Percentiles rank a stretch among this genome's conserved stretches.
These are phyloP conservation scores for Drosophila punjabiensis DNA, from an alignment of 1,140 invertebrate species.

Conservation along the genomic window DNA sequence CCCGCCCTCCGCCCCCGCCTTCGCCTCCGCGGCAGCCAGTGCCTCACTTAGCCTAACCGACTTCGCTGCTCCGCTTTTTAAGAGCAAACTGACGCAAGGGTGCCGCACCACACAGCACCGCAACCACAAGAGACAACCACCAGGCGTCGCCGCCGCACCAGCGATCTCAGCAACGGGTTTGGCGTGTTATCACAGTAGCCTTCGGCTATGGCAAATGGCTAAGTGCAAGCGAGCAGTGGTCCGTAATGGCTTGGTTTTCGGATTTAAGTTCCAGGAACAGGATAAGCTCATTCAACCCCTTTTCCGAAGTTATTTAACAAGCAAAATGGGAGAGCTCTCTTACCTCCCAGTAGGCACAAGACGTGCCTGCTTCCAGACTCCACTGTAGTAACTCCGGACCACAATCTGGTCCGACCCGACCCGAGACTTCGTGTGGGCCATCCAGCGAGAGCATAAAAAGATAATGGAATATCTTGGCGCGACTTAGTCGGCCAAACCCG, in stretches of 20 bases:
- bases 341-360: neutral
- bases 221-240: slow-evolving; percentile 6
- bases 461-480: slow-evolving; percentile 73
- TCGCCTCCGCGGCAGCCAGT: slow-evolving; percentile 23
- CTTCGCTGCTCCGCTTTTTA: slow-evolving; percentile 55
- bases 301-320: too few species aligned
- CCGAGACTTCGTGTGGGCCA: slow-evolving; percentile 25
- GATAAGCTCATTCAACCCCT: too few species aligned
- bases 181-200: slow-evolving; percentile 60
- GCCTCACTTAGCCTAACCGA: slow-evolving; percentile 63
- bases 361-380: neutral
- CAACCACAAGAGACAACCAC: slow-evolving; percentile 36
- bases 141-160: slow-evolving; percentile 33
- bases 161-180: slow-evolving; percentile 68
- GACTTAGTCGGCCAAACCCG: slow-evolving; percentile 49
- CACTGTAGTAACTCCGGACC: slow-evolving; percentile 22
- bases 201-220: neutral
- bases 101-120: slow-evolving; percentile 41
- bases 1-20: neutral
- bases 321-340: neutral
- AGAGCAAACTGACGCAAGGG: slow-evolving; percentile 82
- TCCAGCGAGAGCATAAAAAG: slow-evolving; percentile 55
- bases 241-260: slow-evolving; percentile 23
- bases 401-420: slow-evolving; percentile 32
- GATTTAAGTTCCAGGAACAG: neutral